Percentiles rank a stretch among this genome's conserved stretches.
Evolutionary conservation across 1,140 invertebrate species (phyloP).

Genomic region (Papilio dardanus): DNA sequence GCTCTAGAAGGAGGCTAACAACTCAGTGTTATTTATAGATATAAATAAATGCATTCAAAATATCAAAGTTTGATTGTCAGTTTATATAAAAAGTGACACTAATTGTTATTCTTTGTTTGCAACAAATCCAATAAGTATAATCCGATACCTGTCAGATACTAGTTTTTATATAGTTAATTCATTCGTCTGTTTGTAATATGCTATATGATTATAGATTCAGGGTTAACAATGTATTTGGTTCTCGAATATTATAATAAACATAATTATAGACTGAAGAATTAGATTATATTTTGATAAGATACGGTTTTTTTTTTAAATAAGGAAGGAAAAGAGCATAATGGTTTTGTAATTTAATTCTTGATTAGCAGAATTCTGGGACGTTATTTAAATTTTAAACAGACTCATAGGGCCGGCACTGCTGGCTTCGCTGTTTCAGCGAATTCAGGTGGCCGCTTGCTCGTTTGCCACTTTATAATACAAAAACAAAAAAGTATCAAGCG

Average conservation of each 20-base stretch:
- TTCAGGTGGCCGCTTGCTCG: too few relatives aligned
- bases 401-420: too few relatives aligned
- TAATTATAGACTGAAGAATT: background rate
- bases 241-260: background rate
- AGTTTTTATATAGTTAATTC: conserved; percentile 22
- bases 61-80: background rate
- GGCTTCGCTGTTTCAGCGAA: too few relatives aligned
- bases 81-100: background rate
- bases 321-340: background rate
- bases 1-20: too few relatives aligned
- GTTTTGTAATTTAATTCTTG: too few relatives aligned
- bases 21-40: too few relatives aligned
- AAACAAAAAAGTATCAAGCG: too few relatives aligned
- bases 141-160: conserved; percentile 29
- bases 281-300: background rate
- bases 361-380: too few relatives aligned
- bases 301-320: background rate
- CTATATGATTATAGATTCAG: conserved; percentile 21
- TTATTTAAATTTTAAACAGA: too few relatives aligned
- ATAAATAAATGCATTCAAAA: conserved; percentile 1
- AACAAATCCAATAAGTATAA: conserved; percentile 18
- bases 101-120: conserved; percentile 30
- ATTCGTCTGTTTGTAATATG: conserved; percentile 29
- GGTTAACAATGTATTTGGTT: background rate
- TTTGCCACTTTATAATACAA: too few relatives aligned